Evolutionary conservation across 2,888 invertebrate genomes (phyloP), one percentile per base, ranked within the genome.

Genomic region (Exephanes ischioxanthus): DNA sequence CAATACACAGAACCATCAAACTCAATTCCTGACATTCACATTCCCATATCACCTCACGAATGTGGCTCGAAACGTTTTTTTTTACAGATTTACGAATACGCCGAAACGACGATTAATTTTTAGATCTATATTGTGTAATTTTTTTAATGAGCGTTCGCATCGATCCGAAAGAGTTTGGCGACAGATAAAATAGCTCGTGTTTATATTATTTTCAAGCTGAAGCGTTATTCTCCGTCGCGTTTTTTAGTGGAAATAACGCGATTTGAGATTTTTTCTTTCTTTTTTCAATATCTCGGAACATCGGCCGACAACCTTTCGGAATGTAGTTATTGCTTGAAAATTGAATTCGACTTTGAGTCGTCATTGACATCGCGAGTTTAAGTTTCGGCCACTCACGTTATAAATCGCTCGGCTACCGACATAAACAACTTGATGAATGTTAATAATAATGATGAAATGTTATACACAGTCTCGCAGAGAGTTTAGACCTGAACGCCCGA

Each of bases 391-490:
- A 6, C 16, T 63, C 16, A 1, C 6, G 5, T 63, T 30, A 16
- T 63, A 63, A 30, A 26, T 26, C 22, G 58, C 16, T 33, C 30
- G 4, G n/a, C 26, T 6, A 72, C 41, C 22, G 22, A 72, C 41
- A 19, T 19, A 5, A 41, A 58, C 16, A 48, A 73, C 51, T 51
- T 58, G 0, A 26, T 26, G 58, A 14, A 58, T 58, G 58, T 11
- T 30, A 48, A 58, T 55, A 58, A 70, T 9, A 70, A 16, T 26
- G 45, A 45, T n/a, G 16, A 48, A 72, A 70, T 72, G 55, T 73
- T 66, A 6, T 81, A 14, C 94, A 81, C 91, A 97, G 97, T 90
- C 95, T 97, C 93, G 95, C 95, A 90, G 97, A 97, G 92, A 96
- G 95, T 91, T 94, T 95, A 87, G 95, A 96, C 73, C 94, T 95